Conservation (phyloP, 2,797 vertebrate genomes). For the Acestrorhynchus altus region DNA sequence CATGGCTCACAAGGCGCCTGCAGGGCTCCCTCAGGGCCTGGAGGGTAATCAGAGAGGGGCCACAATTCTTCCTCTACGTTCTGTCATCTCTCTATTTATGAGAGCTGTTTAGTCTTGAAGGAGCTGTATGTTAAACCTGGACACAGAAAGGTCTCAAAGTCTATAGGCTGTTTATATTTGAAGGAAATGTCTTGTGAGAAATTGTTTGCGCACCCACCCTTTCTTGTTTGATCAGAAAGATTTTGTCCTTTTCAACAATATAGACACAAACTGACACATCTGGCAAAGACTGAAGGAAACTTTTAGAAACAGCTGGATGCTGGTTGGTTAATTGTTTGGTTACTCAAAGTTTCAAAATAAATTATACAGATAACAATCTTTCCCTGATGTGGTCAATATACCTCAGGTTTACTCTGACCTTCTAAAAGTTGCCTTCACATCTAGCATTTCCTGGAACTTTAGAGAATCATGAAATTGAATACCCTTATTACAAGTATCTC, state of each 20-base stretch:
- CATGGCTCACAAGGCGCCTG: constrained; percentile 45
- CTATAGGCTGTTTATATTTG: not conserved
- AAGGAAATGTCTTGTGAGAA: not conserved
- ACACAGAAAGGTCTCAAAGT: not conserved
- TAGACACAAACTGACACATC: not conserved
- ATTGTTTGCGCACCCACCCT: not conserved
- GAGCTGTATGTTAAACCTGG: not conserved
- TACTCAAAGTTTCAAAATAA: not conserved
- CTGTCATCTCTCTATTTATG: not conserved
- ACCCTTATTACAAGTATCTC: not conserved
- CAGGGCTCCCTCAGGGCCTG: not conserved
- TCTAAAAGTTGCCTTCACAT: not conserved
- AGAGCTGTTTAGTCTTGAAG: not conserved
- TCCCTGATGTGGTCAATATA: not conserved
- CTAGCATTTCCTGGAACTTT: not conserved
- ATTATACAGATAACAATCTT: not conserved
- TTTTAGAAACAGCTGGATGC: not conserved
- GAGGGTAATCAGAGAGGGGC: not conserved
- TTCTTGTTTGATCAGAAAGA: not conserved
- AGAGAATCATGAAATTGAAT: not conserved
- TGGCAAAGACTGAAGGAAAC: not conserved
- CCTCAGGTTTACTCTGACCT: not conserved
- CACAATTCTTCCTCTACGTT: not conserved
- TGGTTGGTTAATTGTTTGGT: not conserved
- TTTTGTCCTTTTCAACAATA: not conserved